Evolutionary conservation across 2,888 invertebrate species (phyloP), one percentile per base, ranked within the genome.

Genomic region (Nasonovia ribisnigri): DNA sequence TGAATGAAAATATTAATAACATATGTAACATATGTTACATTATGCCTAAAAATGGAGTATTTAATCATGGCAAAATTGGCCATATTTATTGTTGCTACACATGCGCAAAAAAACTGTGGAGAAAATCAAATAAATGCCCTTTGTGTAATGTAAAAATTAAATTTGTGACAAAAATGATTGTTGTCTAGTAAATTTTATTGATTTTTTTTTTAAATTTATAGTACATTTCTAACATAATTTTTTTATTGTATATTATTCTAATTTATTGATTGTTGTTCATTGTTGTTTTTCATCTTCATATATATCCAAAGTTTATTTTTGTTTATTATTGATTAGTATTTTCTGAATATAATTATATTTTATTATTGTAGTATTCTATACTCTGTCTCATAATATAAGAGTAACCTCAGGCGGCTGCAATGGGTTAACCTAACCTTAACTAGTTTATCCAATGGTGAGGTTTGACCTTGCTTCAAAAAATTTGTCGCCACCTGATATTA

Each of bases 81-180:
- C 95, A 95, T 90, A 93, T 95, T 46, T 46, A 46, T 46, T 46
- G 46, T 46, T 46, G 46, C 46, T 46, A 46, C 46, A 10, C 46
- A 46, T 46, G 46, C 11, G 46, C 46, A 10, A 46, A 46, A 46
- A 46, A 46, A 46, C 16, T 16, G 51, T 51, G 2, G 3, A 51
- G 16, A 16, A 16, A 94, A 60, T 94, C 94, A 4, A 94, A 95
- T 29, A 94, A 94, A 36, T 95, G 95, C 89, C 95, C 95, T 16
- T 91, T 95, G 26, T 95, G 95, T 94, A 95, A 95, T 84, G 43
- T 93, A n/a, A 94, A 94, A 88, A 91, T 95, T n/a, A 94, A 92
- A 46, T 94, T 94, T 93, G 94, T 95, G 16, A 92, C 94, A 36
- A 94, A 94, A 94, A 87, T 94, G n/a, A 92, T 94, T n/a, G 42